Percentiles rank a stretch among this genome's conserved stretches.
These are phyloP conservation scores for Marisa cornuarietis DNA, from an alignment of 1,140 invertebrate species.

Conservation along the genomic window DNA sequence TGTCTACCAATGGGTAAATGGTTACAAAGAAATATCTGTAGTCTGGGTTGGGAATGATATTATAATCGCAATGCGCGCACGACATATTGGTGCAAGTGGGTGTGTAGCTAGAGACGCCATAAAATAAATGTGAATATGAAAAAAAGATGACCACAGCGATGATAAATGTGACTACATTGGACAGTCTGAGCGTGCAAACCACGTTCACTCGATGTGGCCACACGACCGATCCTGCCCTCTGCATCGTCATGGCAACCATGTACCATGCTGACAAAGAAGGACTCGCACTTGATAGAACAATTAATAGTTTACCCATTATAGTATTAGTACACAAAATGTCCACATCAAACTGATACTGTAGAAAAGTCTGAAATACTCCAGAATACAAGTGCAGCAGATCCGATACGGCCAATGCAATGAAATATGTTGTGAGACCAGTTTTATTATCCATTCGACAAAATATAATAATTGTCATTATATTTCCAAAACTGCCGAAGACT, in stretches of 20 bases:
- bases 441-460: background rate
- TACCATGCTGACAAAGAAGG: constrained; percentile 39
- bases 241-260: constrained; percentile 43
- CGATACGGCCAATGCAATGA: constrained; percentile 2
- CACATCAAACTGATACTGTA: background rate
- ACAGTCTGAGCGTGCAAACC: constrained; percentile 24
- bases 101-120: constrained; percentile 21
- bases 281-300: background rate
- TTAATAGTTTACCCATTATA: background rate
- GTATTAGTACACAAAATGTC: background rate
- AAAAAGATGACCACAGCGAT: constrained; percentile 10
- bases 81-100: constrained; percentile 2
- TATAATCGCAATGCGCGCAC: background rate
- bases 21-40: constrained; percentile 24
- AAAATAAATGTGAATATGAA: constrained; percentile 26
- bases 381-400: background rate
- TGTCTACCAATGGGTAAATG: constrained; percentile 39
- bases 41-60: background rate
- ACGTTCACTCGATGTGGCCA: constrained; percentile 38
- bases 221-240: constrained; percentile 41
- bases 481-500: constrained; percentile 1
- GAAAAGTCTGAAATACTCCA: background rate
- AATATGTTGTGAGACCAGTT: background rate
- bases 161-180: background rate
- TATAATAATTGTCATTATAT: constrained; percentile 7